phyloP scores from a whole-genome alignment of 2,113 vertebrate species.

The Trachemys scripta region DNA sequence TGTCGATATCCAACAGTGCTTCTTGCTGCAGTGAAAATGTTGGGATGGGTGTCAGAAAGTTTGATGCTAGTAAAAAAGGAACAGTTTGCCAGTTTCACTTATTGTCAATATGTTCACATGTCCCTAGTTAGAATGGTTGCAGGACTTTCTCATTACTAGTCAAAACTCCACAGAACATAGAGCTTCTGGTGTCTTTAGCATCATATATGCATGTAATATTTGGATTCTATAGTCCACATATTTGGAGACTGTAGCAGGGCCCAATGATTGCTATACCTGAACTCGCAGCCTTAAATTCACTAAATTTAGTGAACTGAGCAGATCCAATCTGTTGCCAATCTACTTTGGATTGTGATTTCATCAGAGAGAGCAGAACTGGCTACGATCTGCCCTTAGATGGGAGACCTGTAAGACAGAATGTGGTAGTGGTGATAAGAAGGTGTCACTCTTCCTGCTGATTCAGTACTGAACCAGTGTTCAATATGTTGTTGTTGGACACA shows the following conservation, averaged over 20 bases:
- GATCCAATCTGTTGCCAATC: neutral
- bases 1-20: neutral
- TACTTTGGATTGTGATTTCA: neutral
- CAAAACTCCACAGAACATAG: neutral
- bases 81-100: neutral
- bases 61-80: neutral
- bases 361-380: neutral
- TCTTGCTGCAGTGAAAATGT: neutral
- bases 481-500: neutral
- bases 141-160: neutral
- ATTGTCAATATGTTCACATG: neutral
- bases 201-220: neutral
- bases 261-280: neutral
- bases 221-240: neutral
- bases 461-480: neutral
- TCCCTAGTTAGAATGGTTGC: neutral
- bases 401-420: neutral
- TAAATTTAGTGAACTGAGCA: neutral
- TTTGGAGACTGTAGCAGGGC: neutral
- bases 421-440: neutral
- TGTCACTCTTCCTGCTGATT: neutral
- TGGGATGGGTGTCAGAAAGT: neutral
- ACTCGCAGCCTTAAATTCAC: neutral
- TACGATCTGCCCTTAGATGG: accelerated
- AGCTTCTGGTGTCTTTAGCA: neutral